These are phyloP conservation scores for Parus major DNA, from an alignment of 2,113 vertebrate species.

Conservation along the genomic window DNA sequence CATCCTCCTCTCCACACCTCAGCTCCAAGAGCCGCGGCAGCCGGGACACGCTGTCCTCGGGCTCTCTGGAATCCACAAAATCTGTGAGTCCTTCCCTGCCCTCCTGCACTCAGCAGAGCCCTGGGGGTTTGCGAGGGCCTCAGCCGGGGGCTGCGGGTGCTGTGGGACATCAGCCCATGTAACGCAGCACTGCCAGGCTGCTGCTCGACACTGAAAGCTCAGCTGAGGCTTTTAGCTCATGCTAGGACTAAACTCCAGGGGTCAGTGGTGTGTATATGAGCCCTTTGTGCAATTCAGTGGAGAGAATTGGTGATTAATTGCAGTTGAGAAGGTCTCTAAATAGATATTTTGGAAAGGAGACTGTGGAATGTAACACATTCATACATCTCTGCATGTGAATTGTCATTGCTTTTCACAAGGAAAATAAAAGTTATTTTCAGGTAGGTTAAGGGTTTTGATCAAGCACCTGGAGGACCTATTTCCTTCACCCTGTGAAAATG, in stretches of 20 bases:
- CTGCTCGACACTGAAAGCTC: neutral
- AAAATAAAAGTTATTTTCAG: neutral
- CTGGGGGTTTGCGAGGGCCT: too few species aligned
- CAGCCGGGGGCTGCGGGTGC: neutral
- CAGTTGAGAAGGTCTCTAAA: neutral
- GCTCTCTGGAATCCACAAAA: conserved; percentile 85
- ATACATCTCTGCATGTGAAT: neutral
- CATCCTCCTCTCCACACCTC: conserved; percentile 93
- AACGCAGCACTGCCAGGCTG: neutral
- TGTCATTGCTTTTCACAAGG: neutral
- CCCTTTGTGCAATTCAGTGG: neutral
- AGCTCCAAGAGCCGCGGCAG: conserved; percentile 91
- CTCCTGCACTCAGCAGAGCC: neutral
- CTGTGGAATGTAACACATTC: neutral
- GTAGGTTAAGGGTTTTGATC: neutral
- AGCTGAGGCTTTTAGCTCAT: neutral
- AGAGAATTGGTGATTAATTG: neutral
- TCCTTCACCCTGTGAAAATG: neutral
- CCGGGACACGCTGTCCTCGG: conserved; percentile 86
- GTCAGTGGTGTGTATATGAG: neutral
- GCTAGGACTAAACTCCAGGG: neutral
- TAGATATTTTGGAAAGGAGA: neutral
- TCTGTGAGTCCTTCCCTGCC: conserved; percentile 73
- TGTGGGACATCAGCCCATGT: neutral
- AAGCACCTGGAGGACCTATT: neutral